Evolutionary conservation across 2,888 invertebrate species (phyloP), one percentile per base, ranked within the genome.

Genomic region (Chromoteleia sp.): DNA sequence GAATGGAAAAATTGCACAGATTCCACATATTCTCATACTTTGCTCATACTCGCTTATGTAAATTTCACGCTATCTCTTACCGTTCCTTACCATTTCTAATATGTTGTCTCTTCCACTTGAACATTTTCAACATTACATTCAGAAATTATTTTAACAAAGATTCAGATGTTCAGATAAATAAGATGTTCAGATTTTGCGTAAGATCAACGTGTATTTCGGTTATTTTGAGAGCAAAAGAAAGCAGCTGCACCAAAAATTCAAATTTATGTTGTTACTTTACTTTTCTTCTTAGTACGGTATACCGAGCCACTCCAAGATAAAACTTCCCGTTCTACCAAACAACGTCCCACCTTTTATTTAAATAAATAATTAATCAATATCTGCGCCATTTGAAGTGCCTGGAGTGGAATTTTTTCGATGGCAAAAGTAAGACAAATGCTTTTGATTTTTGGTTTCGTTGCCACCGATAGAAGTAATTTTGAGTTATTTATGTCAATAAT

Each of bases 241-340:
- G 54, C 63, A 63, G 54, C 73, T 21, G 63, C 73, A 54, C 63
- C 52, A 54, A 63, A 73, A 73, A 73, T 73, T 73, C 36, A 61
- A 73, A 73, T 73, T 73, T 61, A 73, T 61, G 61, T 61, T 50
- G 61, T 61, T 73, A 73, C 71, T 73, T 61, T 59, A 73, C 56
- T 73, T 73, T 56, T 36, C 50, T 63, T 73, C 58, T 73, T 73
- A 52, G 63, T 1, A 29, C 41, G 36, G 14, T 29, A 15, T 14
- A 30, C 39, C 39, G 5, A 41, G 17, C 45, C 59, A 50, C 50
- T 59, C 15, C 29, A n/a, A 8, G 56, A 56, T 58, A 70, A 70
- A 56, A 56, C 56, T 67, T 54, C 3, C 36, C 39, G 52, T 10
- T n/a, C 21, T 14, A 21, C 43, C 8, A 8, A 4, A 4, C 68